These are phyloP conservation scores for Trachymyrmex cornetzi DNA, from an alignment of 1,140 invertebrate species.

Conservation along the genomic window DNA sequence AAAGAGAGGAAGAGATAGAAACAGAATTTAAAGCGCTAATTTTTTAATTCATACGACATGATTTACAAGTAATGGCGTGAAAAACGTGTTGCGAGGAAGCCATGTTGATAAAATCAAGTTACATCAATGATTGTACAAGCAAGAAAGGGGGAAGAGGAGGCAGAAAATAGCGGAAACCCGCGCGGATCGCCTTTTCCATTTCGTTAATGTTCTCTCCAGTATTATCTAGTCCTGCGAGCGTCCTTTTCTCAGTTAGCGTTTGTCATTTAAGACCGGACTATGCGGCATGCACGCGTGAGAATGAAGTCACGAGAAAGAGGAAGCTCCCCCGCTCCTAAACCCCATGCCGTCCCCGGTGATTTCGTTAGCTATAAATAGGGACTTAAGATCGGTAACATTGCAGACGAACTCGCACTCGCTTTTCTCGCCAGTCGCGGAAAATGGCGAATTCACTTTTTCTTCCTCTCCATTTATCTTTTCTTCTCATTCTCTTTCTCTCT, in stretches of 20 bases:
- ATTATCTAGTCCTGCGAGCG: slow-evolving; percentile 57
- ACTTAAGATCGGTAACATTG: slow-evolving; percentile 45
- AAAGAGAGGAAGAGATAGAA: neutral
- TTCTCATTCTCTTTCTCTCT: neutral
- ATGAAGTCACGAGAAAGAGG: slow-evolving; percentile 46
- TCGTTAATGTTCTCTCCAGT: slow-evolving; percentile 62
- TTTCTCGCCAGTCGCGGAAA: neutral
- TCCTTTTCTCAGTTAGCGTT: slow-evolving; percentile 58
- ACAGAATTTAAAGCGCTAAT: neutral
- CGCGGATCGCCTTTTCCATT: slow-evolving; percentile 60
- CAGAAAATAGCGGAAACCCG: slow-evolving; percentile 18
- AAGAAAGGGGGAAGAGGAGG: slow-evolving; percentile 15
- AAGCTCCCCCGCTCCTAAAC: neutral
- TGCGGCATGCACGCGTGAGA: slow-evolving; percentile 34
- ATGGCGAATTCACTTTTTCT: neutral
- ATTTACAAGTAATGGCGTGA: neutral
- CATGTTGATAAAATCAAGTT: slow-evolving; percentile 4
- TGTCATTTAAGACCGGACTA: slow-evolving; percentile 55
- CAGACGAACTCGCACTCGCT: slow-evolving; percentile 10
- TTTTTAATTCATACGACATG: neutral
- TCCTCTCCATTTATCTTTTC: neutral
- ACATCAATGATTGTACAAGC: neutral
- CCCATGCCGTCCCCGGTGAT: slow-evolving; percentile 7
- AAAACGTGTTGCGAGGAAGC: neutral
- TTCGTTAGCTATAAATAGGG: slow-evolving; percentile 49